Evolutionary conservation across 1,140 invertebrate genomes (phyloP).

Genomic region (Megalopta genalis): DNA sequence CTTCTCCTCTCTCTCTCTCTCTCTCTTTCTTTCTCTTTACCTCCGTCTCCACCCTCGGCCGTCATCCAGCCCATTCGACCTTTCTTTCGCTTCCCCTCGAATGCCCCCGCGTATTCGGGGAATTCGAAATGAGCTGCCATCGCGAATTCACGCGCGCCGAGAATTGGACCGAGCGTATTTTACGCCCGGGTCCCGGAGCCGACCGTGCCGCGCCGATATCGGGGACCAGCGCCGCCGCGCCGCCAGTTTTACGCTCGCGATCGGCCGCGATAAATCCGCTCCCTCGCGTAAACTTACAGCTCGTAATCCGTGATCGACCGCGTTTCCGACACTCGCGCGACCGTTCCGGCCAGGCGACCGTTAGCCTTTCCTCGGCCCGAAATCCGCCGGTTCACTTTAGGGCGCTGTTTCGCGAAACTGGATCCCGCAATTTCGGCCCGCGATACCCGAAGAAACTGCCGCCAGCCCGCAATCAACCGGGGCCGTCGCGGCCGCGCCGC

Average conservation of each 20-base stretch:
- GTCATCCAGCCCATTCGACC: background rate
- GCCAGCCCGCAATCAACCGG: too few species aligned
- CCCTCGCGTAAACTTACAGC: conserved; percentile 9
- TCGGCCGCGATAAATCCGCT: conserved; percentile 29
- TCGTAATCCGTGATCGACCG: conserved; percentile 19
- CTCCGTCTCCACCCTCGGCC: background rate
- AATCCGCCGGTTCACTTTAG: too few species aligned
- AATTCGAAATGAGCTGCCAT: conserved; percentile 76
- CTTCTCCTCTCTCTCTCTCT: too few species aligned
- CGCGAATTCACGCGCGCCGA: conserved; percentile 61
- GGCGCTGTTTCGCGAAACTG: too few species aligned
- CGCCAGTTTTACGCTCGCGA: conserved; percentile 14
- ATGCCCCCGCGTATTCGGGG: conserved; percentile 71
- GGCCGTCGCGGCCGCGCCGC: too few species aligned
- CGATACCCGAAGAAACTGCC: too few species aligned
- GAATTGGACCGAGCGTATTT: conserved; percentile 63
- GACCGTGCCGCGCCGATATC: conserved; percentile 42
- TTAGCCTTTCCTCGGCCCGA: too few species aligned
- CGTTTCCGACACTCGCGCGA: too few species aligned
- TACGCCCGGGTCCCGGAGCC: conserved; percentile 45
- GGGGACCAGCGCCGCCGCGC: conserved; percentile 27
- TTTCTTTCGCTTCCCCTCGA: conserved; percentile 36
- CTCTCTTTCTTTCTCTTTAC: too few species aligned
- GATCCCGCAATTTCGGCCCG: too few species aligned
- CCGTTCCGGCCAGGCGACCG: too few species aligned